Evolutionary conservation across 2,113 vertebrate genomes (phyloP).

Genomic region (Phalacrocorax aristotelis): DNA sequence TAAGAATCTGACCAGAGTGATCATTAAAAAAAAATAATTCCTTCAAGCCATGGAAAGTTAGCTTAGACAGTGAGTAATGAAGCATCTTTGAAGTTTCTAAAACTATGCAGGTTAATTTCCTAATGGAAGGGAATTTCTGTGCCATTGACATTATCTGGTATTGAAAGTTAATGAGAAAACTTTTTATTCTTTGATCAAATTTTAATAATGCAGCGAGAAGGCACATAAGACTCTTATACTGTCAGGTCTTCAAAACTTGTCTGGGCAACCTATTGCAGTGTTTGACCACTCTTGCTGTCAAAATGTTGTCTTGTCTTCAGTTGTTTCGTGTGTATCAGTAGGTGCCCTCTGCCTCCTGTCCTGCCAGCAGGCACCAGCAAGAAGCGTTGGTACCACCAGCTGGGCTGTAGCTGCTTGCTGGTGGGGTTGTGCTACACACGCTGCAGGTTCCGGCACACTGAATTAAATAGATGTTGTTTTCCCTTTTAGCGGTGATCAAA

Average conservation of each 20-base stretch:
- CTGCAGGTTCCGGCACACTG: background rate
- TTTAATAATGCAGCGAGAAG: background rate
- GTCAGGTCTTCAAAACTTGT: background rate
- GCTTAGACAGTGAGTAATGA: background rate
- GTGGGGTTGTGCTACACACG: background rate
- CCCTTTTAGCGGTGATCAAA: background rate
- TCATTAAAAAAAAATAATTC: background rate
- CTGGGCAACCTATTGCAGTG: background rate
- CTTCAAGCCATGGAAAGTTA: background rate
- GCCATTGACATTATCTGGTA: background rate
- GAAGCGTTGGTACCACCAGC: background rate
- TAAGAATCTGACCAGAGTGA: background rate
- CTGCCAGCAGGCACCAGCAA: background rate
- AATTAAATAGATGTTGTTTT: background rate
- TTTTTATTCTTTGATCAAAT: constrained; percentile 14
- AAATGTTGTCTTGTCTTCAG: background rate
- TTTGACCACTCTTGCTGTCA: background rate
- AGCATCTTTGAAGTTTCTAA: constrained; percentile 8
- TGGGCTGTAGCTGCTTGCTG: background rate
- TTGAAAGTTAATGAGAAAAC: background rate
- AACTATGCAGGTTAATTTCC: background rate
- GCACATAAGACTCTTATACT: background rate
- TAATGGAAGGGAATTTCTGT: background rate
- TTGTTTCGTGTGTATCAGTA: background rate
- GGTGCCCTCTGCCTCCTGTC: background rate